Evolutionary conservation across 2,797 vertebrate genomes (phyloP).

Genomic region (Neopelma chrysocephalum): DNA sequence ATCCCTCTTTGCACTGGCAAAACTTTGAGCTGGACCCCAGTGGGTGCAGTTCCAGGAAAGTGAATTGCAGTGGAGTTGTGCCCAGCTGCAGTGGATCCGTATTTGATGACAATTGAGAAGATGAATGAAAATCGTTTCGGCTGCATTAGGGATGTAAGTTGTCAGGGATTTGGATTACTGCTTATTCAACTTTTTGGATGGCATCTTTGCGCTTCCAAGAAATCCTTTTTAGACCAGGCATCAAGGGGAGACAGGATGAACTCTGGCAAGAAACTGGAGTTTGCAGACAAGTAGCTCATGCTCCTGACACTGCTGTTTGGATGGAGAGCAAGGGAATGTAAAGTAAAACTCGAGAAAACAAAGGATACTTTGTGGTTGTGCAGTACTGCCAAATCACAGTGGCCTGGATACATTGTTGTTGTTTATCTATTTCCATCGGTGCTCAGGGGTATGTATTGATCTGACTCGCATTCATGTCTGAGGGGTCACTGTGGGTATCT

Average conservation of each 20-base stretch:
- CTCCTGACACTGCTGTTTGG: not conserved
- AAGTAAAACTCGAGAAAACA: not conserved
- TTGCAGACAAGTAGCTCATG: not conserved
- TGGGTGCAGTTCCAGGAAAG: conserved; percentile 25
- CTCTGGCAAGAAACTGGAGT: not conserved
- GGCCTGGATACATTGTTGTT: not conserved
- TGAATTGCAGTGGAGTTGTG: conserved; percentile 3
- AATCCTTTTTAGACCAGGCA: conserved; percentile 24
- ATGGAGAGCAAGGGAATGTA: not conserved
- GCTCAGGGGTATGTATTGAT: conserved; percentile 39
- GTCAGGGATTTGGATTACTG: conserved; percentile 33
- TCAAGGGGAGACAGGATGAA: not conserved
- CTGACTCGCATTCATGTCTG: not conserved
- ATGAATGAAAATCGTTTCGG: conserved; percentile 51
- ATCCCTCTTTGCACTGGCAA: not conserved
- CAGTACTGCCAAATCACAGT: not conserved
- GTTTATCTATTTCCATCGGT: conserved; percentile 4
- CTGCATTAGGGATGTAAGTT: conserved; percentile 40
- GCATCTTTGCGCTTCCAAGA: conserved; percentile 29
- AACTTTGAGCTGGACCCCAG: not conserved
- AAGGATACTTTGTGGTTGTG: not conserved
- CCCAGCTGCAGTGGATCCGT: conserved; percentile 3
- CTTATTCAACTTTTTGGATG: conserved; percentile 10
- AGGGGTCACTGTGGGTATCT: conserved; percentile 22
- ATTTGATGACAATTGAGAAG: conserved; percentile 34